Percentiles rank a stretch among this genome's conserved stretches.
Evolutionary conservation across 2,888 invertebrate genomes (phyloP).

Genomic region (Spatulosminthurus flaviceps): DNA sequence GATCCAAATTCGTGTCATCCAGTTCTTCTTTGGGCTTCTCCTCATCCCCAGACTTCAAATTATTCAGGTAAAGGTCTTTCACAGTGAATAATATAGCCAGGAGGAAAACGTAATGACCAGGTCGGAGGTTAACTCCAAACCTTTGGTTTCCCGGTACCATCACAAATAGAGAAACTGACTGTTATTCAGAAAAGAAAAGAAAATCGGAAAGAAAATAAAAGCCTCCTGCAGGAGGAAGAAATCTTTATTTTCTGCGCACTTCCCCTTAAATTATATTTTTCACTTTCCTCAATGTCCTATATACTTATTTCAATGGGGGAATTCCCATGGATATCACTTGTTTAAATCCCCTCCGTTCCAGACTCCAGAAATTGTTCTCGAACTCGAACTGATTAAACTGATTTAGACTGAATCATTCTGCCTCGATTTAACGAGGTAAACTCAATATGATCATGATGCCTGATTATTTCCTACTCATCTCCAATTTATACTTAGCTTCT

Average conservation of each 20-base stretch:
- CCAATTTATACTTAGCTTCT: too few species aligned
- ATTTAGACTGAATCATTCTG: too few species aligned
- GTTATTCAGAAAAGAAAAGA: background rate
- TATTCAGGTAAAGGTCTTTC: constrained; percentile 61
- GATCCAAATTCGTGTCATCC: background rate
- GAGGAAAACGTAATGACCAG: constrained; percentile 55
- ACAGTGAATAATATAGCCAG: constrained; percentile 60
- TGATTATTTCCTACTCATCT: too few species aligned
- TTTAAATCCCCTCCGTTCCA: too few species aligned
- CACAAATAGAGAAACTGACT: background rate
- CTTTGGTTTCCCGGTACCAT: constrained; percentile 31
- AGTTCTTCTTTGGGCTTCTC: constrained; percentile 19
- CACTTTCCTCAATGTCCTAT: too few species aligned
- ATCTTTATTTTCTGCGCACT: background rate
- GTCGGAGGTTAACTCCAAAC: constrained; percentile 40
- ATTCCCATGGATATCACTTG: too few species aligned
- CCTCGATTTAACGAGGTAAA: too few species aligned
- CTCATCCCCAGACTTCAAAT: constrained; percentile 44
- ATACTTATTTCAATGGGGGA: too few species aligned
- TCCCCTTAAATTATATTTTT: too few species aligned
- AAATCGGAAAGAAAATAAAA: background rate
- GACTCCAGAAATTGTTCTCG: too few species aligned
- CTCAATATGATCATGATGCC: too few species aligned
- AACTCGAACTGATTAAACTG: too few species aligned
- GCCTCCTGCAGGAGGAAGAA: background rate